Evolutionary conservation across 2,113 vertebrate genomes (phyloP).

Genomic region (Taxidea taxus): DNA sequence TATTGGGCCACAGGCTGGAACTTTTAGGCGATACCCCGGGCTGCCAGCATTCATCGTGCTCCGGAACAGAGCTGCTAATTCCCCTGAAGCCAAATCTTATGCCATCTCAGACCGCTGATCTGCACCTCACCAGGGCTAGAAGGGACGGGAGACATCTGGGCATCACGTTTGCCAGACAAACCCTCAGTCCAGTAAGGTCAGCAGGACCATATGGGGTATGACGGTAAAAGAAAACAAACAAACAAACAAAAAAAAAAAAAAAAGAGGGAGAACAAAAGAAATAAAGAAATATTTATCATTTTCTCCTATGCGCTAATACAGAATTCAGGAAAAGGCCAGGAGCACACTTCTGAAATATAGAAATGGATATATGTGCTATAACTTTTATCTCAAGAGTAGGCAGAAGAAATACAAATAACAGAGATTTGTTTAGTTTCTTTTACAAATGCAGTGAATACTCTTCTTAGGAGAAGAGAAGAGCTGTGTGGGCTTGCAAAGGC

Average conservation of each 20-base stretch:
- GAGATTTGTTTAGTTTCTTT: not conserved
- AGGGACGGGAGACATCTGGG: not conserved
- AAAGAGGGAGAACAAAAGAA: not conserved
- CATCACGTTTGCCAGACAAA: not conserved
- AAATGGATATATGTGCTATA: not conserved
- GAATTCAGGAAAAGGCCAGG: not conserved
- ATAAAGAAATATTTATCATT: constrained; percentile 20
- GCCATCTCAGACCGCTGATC: not conserved
- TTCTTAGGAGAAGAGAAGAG: not conserved
- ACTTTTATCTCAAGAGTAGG: not conserved
- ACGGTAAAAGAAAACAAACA: not conserved
- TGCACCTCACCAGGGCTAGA: not conserved
- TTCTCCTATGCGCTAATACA: not conserved
- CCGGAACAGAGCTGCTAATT: not conserved
- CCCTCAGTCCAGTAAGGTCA: not conserved
- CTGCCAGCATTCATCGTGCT: not conserved
- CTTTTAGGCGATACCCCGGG: not conserved
- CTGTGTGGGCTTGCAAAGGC: not conserved
- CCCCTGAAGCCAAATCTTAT: not conserved
- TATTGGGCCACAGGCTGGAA: too few relatives aligned
- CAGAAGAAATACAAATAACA: not conserved
- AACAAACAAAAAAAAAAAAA: not conserved
- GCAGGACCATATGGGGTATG: not conserved
- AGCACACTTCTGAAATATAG: not conserved
- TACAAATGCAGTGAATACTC: not conserved